Evolutionary conservation across 1,140 invertebrate genomes (phyloP).

Genomic region (Cydia pomonella): DNA sequence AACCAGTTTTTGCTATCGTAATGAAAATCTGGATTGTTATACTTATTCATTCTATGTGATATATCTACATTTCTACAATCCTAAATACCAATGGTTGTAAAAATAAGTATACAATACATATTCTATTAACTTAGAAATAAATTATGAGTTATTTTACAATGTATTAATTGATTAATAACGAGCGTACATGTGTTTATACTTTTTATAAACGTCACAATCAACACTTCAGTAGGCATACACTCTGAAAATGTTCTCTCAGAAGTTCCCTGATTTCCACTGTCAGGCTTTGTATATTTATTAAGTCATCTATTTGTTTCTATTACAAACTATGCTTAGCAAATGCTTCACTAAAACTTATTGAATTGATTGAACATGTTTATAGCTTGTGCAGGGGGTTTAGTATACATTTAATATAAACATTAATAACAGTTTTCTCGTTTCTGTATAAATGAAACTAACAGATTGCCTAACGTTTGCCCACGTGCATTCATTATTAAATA

Average conservation of each 20-base stretch:
- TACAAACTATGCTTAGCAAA: conserved; percentile 18
- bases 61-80: conserved; percentile 78
- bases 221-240: background rate
- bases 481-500: background rate
- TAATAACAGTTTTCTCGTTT: conserved; percentile 10
- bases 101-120: conserved; percentile 49
- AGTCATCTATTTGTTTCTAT: conserved; percentile 20
- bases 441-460: background rate
- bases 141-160: conserved; percentile 59
- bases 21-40: conserved; percentile 52
- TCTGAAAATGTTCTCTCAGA: background rate
- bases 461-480: background rate
- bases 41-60: conserved; percentile 58
- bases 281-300: conserved; percentile 12
- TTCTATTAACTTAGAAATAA: conserved; percentile 58
- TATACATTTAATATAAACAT: conserved; percentile 4
- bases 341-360: conserved; percentile 17
- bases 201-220: conserved; percentile 14
- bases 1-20: background rate
- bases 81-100: conserved; percentile 62
- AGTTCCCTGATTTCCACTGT: background rate
- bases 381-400: conserved; percentile 26
- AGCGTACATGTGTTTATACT: conserved; percentile 45
- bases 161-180: conserved; percentile 49
- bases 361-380: conserved; percentile 24